Evolutionary conservation across 2,797 vertebrate genomes (phyloP).

Genomic region (Hypotaenidia okinawae): DNA sequence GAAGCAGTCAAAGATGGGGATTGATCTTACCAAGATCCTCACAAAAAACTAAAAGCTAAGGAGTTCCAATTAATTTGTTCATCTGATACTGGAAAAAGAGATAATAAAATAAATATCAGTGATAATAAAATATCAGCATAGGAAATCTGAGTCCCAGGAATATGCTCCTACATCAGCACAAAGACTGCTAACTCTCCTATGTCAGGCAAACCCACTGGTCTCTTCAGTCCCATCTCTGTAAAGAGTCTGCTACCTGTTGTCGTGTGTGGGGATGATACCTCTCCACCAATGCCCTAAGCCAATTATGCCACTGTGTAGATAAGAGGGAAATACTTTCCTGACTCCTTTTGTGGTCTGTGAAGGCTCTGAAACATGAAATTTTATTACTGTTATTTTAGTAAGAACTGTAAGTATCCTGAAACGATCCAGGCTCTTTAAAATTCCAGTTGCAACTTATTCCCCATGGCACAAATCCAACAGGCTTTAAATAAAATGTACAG

Average conservation of each 20-base stretch:
- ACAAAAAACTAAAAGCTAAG: not conserved
- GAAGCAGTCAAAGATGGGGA: not conserved
- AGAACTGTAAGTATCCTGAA: slow-evolving; percentile 26
- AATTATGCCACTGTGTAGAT: not conserved
- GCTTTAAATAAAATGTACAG: not conserved
- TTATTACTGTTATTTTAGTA: slow-evolving; percentile 28
- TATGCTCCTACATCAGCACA: not conserved
- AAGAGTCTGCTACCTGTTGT: not conserved
- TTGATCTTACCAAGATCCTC: not conserved
- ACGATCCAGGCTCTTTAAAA: slow-evolving; percentile 43
- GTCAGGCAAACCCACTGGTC: not conserved
- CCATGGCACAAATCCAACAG: not conserved
- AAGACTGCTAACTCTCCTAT: not conserved
- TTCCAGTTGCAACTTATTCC: slow-evolving; percentile 4
- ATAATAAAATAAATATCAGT: no score
- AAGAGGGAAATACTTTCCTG: not conserved
- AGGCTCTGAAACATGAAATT: slow-evolving; percentile 18
- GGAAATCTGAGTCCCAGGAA: not conserved
- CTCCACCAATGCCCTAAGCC: not conserved
- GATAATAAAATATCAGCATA: not conserved
- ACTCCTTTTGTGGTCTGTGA: not conserved
- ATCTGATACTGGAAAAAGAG: not conserved
- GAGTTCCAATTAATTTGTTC: not conserved
- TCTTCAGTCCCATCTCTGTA: not conserved
- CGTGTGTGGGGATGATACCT: not conserved